These are phyloP conservation scores for Apeltes quadracus DNA, from an alignment of 2,113 vertebrate genomes.

Conservation along the genomic window DNA sequence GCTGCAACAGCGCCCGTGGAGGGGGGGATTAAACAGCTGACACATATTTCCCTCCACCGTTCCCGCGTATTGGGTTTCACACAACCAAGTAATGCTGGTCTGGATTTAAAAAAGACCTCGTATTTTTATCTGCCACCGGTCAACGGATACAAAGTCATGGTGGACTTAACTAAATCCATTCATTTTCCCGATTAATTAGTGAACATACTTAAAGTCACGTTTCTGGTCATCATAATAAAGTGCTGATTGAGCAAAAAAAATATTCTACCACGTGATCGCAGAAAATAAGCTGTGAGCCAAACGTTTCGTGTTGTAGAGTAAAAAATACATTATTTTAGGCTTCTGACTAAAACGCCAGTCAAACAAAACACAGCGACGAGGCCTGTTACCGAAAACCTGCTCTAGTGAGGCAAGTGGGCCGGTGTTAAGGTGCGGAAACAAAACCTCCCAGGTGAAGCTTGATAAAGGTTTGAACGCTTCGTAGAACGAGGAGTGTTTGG, in stretches of 20 bases:
- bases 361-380: too few relatives aligned
- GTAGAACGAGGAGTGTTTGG: background rate
- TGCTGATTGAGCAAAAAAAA: background rate
- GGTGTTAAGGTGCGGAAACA: background rate
- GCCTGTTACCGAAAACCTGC: background rate
- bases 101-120: slow-evolving; percentile 28
- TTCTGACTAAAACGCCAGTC: too few relatives aligned
- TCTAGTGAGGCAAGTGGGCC: background rate
- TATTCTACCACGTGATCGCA: background rate
- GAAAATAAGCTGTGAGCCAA: background rate
- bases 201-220: too few relatives aligned
- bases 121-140: background rate
- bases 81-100: slow-evolving; percentile 44
- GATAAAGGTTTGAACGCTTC: background rate
- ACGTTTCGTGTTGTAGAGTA: background rate
- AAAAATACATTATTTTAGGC: too few relatives aligned
- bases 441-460: too few relatives aligned
- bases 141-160: background rate
- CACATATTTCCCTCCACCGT: slow-evolving; percentile 48
- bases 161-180: too few relatives aligned
- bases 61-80: slow-evolving; percentile 41
- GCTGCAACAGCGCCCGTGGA: background rate
- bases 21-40: slow-evolving; percentile 48
- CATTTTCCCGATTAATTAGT: too few relatives aligned
- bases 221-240: background rate